Base-by-base conservation (phyloP, 2,888 invertebrate species). In the Athalia circularis region DNA sequence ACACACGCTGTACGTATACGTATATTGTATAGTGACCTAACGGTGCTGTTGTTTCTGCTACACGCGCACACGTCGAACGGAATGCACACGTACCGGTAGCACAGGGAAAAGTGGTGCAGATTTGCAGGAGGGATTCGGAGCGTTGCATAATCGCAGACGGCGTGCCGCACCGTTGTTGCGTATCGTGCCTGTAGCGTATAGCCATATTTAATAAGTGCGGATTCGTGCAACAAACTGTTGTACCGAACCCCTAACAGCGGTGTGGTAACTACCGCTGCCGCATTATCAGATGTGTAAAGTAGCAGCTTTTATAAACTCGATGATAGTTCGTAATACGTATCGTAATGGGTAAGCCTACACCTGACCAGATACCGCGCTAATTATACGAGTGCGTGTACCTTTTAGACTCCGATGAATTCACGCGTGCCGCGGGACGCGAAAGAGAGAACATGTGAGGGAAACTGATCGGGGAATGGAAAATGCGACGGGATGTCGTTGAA, bases 251-350 rank as follows among this genome's bases (percentile, higher is more conserved):
- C 5, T n/a, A 45, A 43, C 29, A 54, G 13, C 50, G n/a, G 15
- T 48, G 13, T 48, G 11, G 45, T 61, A 48, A 74, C 48, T 50
- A 48, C 47, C 57, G 61, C 48, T 6, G 7, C 54, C 45, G 13
- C 15, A 47, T 62, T 74, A 74, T 74, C 74, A 61, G 61, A 61
- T 61, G 47, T 61, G 74, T 61, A 74, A 61, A 45, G 61, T 13
- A 48, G 74, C 29, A 29, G 29, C 61, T 74, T 74, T 74, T 62
- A 61, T 47, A 13, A 61, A 74, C 61, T 74, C n/a, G 61, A 50
- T 48, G 52, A 29, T n/a, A n/a, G 45, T 9, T 29, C 9, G 64
- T 43, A n/a, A 50, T 50, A 8, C 50, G 67, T 9, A 48, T 13
- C 5, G n/a, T n/a, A n/a, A 13, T 29, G 29, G 29, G 29, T 29